A percentile compares a stretch with the other conserved stretches of the same genome.
phyloP scores from a whole-genome alignment of 2,113 vertebrate genomes.

The Orcinus orca region DNA sequence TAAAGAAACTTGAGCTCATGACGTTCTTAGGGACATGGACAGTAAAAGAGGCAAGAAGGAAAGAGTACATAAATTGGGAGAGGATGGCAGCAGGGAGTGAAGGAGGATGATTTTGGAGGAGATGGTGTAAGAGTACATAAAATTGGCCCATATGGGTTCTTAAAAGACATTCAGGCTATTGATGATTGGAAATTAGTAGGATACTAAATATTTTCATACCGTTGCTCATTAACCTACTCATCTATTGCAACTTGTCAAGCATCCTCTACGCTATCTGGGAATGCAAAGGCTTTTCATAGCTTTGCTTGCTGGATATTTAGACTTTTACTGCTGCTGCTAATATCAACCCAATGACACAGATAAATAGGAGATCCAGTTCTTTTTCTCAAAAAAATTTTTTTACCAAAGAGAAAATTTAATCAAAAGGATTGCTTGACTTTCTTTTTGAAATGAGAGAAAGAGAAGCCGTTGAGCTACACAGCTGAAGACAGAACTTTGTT shows the following conservation, averaged over 20 bases:
- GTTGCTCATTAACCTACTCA: neutral
- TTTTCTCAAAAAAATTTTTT: neutral
- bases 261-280: neutral
- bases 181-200: neutral
- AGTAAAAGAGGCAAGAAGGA: neutral
- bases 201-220: neutral
- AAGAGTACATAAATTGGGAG: neutral
- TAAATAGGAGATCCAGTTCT: neutral
- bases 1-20: neutral
- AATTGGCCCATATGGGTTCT: neutral
- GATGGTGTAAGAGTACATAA: neutral
- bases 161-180: neutral
- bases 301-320: neutral
- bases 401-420: constrained; percentile 18
- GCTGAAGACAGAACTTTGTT: constrained; percentile 9
- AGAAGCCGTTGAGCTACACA: neutral
- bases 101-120: neutral
- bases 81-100: neutral
- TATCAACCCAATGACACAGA: neutral
- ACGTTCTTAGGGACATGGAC: neutral
- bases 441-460: neutral
- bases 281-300: neutral
- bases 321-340: neutral
- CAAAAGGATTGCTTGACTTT: neutral
- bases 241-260: neutral